phyloP scores from a whole-genome alignment of 2,113 vertebrate species.

The Trematocara zebra region DNA sequence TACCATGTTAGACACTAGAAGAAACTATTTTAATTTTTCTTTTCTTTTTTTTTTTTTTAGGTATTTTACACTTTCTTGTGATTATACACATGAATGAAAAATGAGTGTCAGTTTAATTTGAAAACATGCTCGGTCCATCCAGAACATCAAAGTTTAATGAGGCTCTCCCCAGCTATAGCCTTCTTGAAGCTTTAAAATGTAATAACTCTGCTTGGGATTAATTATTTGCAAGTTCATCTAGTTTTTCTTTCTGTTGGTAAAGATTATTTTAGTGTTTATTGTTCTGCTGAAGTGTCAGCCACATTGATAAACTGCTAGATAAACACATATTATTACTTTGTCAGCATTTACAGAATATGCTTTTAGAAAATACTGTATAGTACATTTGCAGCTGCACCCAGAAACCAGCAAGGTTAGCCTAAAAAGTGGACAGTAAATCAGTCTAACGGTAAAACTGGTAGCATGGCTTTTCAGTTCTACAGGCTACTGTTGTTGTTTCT shows the following conservation, averaged over 20 bases:
- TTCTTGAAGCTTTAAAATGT: neutral
- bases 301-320: neutral
- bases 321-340: neutral
- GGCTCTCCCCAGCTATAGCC: neutral
- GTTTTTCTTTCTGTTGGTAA: neutral
- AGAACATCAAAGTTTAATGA: neutral
- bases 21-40: neutral
- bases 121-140: neutral
- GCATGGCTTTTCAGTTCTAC: neutral
- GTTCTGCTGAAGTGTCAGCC: neutral
- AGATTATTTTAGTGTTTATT: neutral
- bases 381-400: neutral
- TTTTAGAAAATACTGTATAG: neutral
- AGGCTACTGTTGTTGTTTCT: neutral
- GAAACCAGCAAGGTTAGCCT: neutral
- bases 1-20: neutral
- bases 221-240: neutral
- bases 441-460: neutral
- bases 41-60: neutral
- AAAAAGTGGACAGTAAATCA: neutral
- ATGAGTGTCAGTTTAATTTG: neutral
- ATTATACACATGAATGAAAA: neutral
- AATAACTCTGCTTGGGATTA: neutral
- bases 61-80: neutral
- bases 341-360: neutral